Percentiles rank a stretch among this genome's conserved stretches.
Evolutionary conservation across 1,140 invertebrate species (phyloP).

Genomic region (Carcinoscorpius rotundicauda): DNA sequence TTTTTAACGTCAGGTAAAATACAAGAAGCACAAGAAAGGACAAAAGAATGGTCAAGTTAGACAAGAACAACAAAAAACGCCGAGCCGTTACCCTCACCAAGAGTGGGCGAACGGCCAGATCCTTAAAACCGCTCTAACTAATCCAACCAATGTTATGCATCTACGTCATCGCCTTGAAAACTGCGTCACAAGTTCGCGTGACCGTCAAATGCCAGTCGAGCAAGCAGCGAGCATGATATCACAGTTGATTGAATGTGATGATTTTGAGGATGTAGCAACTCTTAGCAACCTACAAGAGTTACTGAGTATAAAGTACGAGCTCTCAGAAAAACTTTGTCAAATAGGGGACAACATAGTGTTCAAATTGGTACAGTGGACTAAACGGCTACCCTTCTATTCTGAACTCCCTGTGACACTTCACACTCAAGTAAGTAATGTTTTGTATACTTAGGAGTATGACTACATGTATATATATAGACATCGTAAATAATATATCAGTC

Average conservation of each 20-base stretch:
- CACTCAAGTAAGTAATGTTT: slow-evolving; percentile 23
- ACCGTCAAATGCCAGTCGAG: slow-evolving; percentile 42
- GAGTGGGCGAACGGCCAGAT: slow-evolving; percentile 52
- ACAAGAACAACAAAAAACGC: slow-evolving; percentile 1
- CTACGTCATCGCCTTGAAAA: slow-evolving; percentile 73
- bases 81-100: not conserved
- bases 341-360: slow-evolving; percentile 54
- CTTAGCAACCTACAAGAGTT: slow-evolving; percentile 34
- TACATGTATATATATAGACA: too few relatives aligned
- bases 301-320: slow-evolving; percentile 12
- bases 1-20: slow-evolving; percentile 59
- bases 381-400: slow-evolving; percentile 88
- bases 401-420: slow-evolving; percentile 79
- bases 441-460: too few relatives aligned
- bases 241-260: slow-evolving; percentile 75
- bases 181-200: slow-evolving; percentile 47
- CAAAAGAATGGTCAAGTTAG: slow-evolving; percentile 32
- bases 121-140: slow-evolving; percentile 82
- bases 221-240: slow-evolving; percentile 13
- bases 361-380: slow-evolving; percentile 96
- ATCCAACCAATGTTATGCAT: slow-evolving; percentile 81
- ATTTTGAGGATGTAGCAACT: slow-evolving; percentile 88
- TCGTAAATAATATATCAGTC: too few relatives aligned
- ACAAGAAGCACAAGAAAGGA: slow-evolving; percentile 89
- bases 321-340: slow-evolving; percentile 17